Evolutionary conservation across 2,888 invertebrate genomes (phyloP).

Genomic region (Gryllus longicercus): DNA sequence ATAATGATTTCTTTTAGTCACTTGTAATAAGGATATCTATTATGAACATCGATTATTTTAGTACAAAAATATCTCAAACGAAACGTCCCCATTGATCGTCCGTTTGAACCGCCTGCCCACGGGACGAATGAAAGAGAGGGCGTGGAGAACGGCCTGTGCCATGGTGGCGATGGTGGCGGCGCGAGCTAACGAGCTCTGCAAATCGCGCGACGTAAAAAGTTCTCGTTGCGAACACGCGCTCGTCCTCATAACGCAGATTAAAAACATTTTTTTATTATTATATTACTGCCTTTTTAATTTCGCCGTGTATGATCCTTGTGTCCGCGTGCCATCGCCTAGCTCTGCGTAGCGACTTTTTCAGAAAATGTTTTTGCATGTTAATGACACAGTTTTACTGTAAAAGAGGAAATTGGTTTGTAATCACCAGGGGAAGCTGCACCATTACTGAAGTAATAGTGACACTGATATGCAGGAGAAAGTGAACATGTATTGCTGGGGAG

Average conservation of each 20-base stretch:
- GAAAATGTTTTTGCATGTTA: conserved; percentile 9
- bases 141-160: neutral
- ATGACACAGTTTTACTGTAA: conserved; percentile 1
- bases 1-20: too few relatives aligned
- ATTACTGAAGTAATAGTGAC: too few relatives aligned
- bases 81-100: too few relatives aligned
- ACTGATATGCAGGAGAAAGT: too few relatives aligned
- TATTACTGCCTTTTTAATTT: conserved; percentile 17
- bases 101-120: too few relatives aligned
- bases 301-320: neutral
- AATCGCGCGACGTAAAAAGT: neutral
- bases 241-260: neutral
- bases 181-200: neutral
- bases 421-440: too few relatives aligned
- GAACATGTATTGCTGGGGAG: too few relatives aligned
- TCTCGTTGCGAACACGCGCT: neutral
- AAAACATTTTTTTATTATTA: neutral
- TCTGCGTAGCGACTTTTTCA: neutral
- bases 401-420: neutral
- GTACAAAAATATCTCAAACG: too few relatives aligned
- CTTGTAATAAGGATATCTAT: too few relatives aligned
- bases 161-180: neutral
- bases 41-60: too few relatives aligned
- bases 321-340: neutral
- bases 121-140: neutral